phyloP scores from a whole-genome alignment of 2,113 vertebrate genomes.

The Megaceryle torquata region DNA sequence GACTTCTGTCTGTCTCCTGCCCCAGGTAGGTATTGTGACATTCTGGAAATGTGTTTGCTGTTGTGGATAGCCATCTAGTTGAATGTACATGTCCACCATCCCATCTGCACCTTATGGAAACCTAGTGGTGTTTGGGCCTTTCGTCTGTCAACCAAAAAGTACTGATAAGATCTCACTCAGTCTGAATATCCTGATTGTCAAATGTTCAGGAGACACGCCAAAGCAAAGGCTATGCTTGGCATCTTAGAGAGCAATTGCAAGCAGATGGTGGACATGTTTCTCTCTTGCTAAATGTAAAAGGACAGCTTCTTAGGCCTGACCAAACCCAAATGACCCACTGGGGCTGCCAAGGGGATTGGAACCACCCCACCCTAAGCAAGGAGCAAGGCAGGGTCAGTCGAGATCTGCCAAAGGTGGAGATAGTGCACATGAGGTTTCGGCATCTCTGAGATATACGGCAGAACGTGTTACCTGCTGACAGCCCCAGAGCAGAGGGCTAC shows the following conservation, averaged over 20 bases:
- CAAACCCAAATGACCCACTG: neutral
- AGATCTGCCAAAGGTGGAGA: neutral
- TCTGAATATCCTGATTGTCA: neutral
- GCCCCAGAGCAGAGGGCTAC: neutral
- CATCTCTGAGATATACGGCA: neutral
- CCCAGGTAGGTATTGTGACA: rapidly evolving
- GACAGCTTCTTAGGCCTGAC: neutral
- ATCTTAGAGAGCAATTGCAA: neutral
- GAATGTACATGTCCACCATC: rapidly evolving
- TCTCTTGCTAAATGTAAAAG: conserved; percentile 6
- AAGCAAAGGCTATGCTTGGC: neutral
- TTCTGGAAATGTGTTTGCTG: neutral
- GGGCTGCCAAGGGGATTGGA: neutral
- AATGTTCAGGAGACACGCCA: rapidly evolving
- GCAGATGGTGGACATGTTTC: neutral
- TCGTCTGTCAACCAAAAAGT: neutral
- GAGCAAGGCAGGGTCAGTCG: neutral
- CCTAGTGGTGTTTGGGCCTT: neutral
- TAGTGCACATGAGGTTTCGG: conserved; percentile 14
- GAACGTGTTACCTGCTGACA: conserved; percentile 19
- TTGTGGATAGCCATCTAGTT: neutral
- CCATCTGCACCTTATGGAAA: neutral
- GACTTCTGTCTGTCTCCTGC: neutral
- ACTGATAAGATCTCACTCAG: rapidly evolving
- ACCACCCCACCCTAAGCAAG: neutral